Conservation (phyloP, 2,888 invertebrate species). For the Biston stratarius region DNA sequence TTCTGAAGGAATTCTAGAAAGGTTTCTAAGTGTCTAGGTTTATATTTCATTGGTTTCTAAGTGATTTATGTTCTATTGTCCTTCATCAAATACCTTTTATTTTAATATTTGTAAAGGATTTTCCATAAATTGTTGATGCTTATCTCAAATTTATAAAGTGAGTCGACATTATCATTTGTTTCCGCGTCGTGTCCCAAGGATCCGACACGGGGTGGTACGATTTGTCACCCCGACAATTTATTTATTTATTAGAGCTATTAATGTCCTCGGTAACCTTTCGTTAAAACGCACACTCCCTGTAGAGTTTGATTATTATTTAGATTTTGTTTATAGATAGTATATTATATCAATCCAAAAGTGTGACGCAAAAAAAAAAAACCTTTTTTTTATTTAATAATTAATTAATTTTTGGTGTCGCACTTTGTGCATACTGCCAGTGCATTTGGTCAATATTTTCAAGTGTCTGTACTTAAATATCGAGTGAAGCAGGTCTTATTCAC, state of each 20-base stretch:
- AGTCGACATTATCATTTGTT: conserved; percentile 42
- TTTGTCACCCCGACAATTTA: conserved; percentile 46
- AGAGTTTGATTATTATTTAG: conserved; percentile 3
- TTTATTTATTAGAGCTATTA: conserved; percentile 46
- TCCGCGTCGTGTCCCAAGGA: conserved; percentile 43
- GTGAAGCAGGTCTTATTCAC: too few relatives aligned
- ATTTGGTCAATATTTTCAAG: too few relatives aligned
- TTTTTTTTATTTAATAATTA: too few relatives aligned
- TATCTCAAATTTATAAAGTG: conserved; percentile 43
- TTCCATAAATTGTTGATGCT: conserved; percentile 30
- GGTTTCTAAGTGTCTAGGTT: too few relatives aligned
- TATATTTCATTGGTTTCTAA: too few relatives aligned
- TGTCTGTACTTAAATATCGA: too few relatives aligned
- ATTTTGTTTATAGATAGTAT: background rate
- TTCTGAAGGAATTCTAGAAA: too few relatives aligned
- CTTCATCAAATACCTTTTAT: conserved; percentile 1
- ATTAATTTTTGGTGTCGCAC: too few relatives aligned
- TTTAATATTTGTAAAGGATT: conserved; percentile 14
- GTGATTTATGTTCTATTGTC: background rate
- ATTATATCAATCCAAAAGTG: background rate
- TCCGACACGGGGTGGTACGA: conserved; percentile 62
- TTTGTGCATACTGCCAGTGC: too few relatives aligned
- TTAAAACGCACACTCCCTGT: conserved; percentile 39
- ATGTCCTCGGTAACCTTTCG: conserved; percentile 48
- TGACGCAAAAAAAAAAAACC: too few relatives aligned